Percentiles rank a stretch among this genome's conserved stretches.
Evolutionary conservation across 2,797 vertebrate species (phyloP).

Genomic region (Gymnodraco acuticeps): DNA sequence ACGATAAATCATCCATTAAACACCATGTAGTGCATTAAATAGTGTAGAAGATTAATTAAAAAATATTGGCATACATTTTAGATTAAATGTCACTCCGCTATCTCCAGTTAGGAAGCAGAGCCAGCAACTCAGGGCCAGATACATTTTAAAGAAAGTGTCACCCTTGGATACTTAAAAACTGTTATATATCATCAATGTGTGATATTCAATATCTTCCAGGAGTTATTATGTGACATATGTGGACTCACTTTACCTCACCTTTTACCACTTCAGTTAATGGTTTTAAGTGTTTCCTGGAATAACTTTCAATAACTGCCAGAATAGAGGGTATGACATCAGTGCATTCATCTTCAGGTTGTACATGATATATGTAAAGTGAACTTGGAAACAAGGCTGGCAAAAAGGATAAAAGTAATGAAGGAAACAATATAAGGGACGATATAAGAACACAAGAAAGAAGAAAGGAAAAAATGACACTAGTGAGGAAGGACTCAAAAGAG

Average conservation of each 20-base stretch:
- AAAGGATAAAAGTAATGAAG: no score
- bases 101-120: constrained; percentile 31
- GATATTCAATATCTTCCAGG: constrained; percentile 17
- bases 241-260: constrained; percentile 40
- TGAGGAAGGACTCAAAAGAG: no score
- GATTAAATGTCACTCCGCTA: constrained; percentile 58
- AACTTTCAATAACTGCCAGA: constrained; percentile 37
- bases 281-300: constrained; percentile 44
- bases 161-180: constrained; percentile 28
- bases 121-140: constrained; percentile 29
- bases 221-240: constrained; percentile 40
- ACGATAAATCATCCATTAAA: constrained; percentile 30
- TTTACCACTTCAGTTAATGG: constrained; percentile 53
- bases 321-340: constrained; percentile 7
- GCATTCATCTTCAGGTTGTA: constrained; percentile 20
- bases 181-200: constrained; percentile 42
- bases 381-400: neutral
- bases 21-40: constrained; percentile 27
- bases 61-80: constrained; percentile 40
- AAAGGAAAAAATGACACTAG: no score
- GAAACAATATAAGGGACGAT: no score
- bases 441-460: no score
- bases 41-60: constrained; percentile 32
- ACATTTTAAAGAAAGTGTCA: constrained; percentile 24
- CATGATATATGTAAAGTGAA: neutral